Evolutionary conservation across 2,888 invertebrate species (phyloP).

Genomic region (Tineola bisselliella): DNA sequence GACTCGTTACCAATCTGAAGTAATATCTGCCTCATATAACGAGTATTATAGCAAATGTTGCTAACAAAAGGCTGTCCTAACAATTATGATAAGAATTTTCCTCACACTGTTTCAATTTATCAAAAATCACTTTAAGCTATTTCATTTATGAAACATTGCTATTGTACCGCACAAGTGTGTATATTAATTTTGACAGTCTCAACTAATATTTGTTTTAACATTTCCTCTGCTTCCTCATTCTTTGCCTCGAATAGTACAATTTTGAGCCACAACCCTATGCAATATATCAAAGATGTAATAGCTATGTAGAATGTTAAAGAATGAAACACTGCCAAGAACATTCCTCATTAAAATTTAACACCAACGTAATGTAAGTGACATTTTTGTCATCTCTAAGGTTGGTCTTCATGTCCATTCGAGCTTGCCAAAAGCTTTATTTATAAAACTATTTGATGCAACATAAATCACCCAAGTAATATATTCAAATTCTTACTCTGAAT

Average conservation of each 20-base stretch:
- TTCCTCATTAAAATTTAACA: conserved; percentile 38
- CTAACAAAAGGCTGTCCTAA: conserved; percentile 71
- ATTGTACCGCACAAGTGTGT: background rate
- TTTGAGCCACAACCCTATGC: background rate
- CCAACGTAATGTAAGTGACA: background rate
- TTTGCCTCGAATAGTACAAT: background rate
- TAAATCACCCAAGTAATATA: too few relatives aligned
- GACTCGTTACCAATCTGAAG: conserved; percentile 96
- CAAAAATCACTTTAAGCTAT: conserved; percentile 12
- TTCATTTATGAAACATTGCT: background rate
- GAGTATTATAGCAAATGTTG: conserved; percentile 81
- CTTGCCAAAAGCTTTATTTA: background rate
- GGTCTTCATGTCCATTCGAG: background rate
- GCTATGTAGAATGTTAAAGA: background rate
- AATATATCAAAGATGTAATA: background rate
- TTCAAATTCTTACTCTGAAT: too few relatives aligned
- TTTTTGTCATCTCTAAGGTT: background rate
- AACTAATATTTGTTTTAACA: background rate
- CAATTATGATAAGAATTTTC: conserved; percentile 15
- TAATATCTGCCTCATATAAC: conserved; percentile 87
- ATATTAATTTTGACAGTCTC: background rate
- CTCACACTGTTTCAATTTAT: conserved; percentile 36
- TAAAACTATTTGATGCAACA: too few relatives aligned
- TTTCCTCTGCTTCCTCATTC: background rate
- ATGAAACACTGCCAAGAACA: conserved; percentile 51